Evolutionary conservation across 2,113 vertebrate genomes (phyloP), one percentile per base, ranked within the genome.

Genomic region (Melierax canorus): DNA sequence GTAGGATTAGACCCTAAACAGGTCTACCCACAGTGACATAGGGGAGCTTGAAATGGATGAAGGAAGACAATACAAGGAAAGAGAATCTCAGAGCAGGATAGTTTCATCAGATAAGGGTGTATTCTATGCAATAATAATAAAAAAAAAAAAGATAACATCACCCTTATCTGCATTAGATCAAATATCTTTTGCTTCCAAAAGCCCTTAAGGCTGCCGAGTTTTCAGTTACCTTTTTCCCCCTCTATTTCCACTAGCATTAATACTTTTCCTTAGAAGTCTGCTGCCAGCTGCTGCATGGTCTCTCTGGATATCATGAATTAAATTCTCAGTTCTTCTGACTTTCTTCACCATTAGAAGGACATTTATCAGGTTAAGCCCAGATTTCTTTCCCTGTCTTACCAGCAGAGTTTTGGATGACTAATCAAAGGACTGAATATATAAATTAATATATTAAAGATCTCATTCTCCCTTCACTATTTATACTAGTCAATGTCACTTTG

Each of bases 331-430:
- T 62, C 76, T 95, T 71, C 75, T 77, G 63, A 86, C 90, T 95
- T 83, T 34, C 92, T 86, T 85, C 63, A 83, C 56, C 0, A 0
- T 88, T 73, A 91, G 84, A 68, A 96, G 85, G 90, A 92, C 94
- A 71, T 77, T 93, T 86, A 97, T 77, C 96, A 96, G 92, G 92
- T 88, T 95, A 97, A 97, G 55, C 55, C 78, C 95, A 92, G 88
- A 93, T 94, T 96, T 92, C 86, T 94, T 45, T 62, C 76, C 51
- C 75, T 62, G 41, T 74, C 80, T 95, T 80, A 97, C 95, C 82
- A 96, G 75, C 71, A 67, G 85, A 93, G 72, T 88, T 97, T 83
- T 74, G 75, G 94, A 87, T 95, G 91, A 88, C 85, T 94, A 93
- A 96, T 93, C 92, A 95, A 90, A 95, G 69, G 34, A 74, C 58